Conservation (phyloP, 1,140 invertebrate genomes). For the Choristoneura fumiferana region DNA sequence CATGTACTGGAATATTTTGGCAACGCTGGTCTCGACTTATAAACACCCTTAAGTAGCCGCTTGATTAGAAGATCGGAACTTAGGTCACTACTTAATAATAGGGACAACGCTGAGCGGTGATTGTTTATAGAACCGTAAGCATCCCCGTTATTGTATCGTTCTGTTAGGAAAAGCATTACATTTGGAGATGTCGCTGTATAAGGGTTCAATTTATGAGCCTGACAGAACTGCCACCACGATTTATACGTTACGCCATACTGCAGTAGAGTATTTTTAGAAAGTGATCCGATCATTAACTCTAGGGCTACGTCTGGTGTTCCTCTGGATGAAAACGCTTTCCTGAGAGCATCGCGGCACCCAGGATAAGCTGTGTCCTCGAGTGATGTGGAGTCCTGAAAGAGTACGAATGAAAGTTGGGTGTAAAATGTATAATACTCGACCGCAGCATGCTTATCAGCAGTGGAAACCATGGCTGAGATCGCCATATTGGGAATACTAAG, state of each 20-base stretch:
- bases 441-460: too few species aligned
- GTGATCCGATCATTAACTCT: not conserved
- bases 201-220: conserved; percentile 5
- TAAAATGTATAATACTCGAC: too few species aligned
- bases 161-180: conserved; percentile 19
- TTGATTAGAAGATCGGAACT: conserved; percentile 14
- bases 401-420: too few species aligned
- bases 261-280: not conserved
- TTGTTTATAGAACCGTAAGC: conserved; percentile 31
- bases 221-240: conserved; percentile 26
- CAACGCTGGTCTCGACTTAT: conserved; percentile 26
- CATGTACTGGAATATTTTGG: conserved; percentile 39
- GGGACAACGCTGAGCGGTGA: conserved; percentile 7
- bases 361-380: too few species aligned
- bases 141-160: conserved; percentile 19
- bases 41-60: conserved; percentile 37
- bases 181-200: conserved; percentile 11
- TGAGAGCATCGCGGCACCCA: conserved; percentile 8
- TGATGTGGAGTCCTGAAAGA: too few species aligned
- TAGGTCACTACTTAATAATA: not conserved
- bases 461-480: too few species aligned
- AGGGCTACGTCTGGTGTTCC: not conserved
- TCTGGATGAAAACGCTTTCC: not conserved
- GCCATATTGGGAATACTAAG: too few species aligned
- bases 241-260: conserved; percentile 28